Base-by-base conservation (phyloP, 2,888 invertebrate species). In the Cosmorhoe ocellata region DNA sequence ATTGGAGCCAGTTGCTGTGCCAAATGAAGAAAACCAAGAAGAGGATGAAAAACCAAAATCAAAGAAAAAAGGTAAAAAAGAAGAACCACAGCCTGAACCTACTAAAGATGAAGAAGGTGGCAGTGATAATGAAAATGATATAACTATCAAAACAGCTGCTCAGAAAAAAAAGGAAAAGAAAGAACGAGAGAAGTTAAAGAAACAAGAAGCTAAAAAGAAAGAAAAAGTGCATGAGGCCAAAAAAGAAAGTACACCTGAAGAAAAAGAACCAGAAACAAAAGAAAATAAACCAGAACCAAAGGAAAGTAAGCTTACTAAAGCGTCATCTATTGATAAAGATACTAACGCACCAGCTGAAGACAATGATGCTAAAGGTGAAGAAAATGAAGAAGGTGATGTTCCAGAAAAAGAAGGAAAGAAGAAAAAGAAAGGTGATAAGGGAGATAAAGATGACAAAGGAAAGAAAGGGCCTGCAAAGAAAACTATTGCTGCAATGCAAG, bases 141-240 rank as follows among this genome's bases (percentile, higher is more conserved):
- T 88, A 11, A 93, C 94, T 0, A 91, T 95, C 9, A 96, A 96
- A 84, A 93, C 95, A 9, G 95, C 96, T 3, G 96, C 96, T 1
- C 96, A 97, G 73, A 97, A 97, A 84, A 97, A 96, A 71, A 96
- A 96, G 69, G 97, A 97, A 66, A 97, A 97, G 69, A 96, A 96
- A 67, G 96, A 96, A 79, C 91, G 95, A 10, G 95, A 95, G 69
- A 94, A 93, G 64, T 92, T 93, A 63, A 96, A 96, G 71, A 94
- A 95, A 63, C 84, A 92, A 63, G 94, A 94, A 51, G 92, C 93
- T 30, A 94, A 94, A 69, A 92, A 92, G 67, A 90, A 91, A 66
- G 88, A 84, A 51, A 82, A 81, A 32, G 81, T 81, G 8, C 79
- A 76, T 34, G 85, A 82, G 4, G 49, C 12, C 27, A 86, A 84